Evolutionary conservation across 1,140 invertebrate species (phyloP).

Genomic region (Hydropsyche tenuis): DNA sequence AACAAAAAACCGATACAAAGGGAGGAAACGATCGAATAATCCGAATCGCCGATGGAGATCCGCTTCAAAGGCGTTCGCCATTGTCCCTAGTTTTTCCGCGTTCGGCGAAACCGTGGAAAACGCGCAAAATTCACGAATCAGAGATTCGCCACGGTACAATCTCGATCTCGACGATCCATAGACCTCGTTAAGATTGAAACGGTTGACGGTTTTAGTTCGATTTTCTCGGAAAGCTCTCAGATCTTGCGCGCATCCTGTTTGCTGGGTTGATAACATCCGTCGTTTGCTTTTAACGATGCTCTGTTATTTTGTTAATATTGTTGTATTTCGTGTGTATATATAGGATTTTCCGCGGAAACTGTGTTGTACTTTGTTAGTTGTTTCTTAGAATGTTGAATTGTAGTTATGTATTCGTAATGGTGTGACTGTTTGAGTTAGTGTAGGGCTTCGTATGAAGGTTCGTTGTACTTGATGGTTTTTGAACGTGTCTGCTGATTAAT

Average conservation of each 20-base stretch:
- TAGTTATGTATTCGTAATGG: too few species aligned
- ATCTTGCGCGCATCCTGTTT: slow-evolving; percentile 3
- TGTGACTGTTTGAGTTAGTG: too few species aligned
- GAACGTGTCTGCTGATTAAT: too few species aligned
- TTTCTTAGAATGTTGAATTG: too few species aligned
- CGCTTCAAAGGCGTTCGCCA: slow-evolving; percentile 28
- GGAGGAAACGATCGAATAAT: slow-evolving; percentile 24
- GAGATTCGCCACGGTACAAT: neutral
- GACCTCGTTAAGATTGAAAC: neutral
- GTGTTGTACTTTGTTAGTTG: too few species aligned
- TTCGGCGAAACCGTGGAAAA: neutral
- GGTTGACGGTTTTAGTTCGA: neutral
- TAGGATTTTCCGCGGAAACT: too few species aligned
- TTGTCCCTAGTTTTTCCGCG: slow-evolving; percentile 20
- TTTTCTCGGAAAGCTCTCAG: slow-evolving; percentile 14
- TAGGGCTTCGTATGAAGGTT: too few species aligned
- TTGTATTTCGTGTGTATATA: too few species aligned
- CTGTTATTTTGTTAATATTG: too few species aligned
- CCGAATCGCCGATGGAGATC: slow-evolving; percentile 28
- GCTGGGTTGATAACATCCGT: too few species aligned
- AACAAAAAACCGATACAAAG: slow-evolving; percentile 1
- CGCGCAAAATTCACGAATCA: neutral
- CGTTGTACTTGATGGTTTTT: too few species aligned
- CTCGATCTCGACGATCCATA: neutral
- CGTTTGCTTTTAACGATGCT: too few species aligned